Percentiles rank a stretch among this genome's conserved stretches.
Evolutionary conservation across 1,140 invertebrate species (phyloP).

Genomic region (Zaprionus gabonicus): DNA sequence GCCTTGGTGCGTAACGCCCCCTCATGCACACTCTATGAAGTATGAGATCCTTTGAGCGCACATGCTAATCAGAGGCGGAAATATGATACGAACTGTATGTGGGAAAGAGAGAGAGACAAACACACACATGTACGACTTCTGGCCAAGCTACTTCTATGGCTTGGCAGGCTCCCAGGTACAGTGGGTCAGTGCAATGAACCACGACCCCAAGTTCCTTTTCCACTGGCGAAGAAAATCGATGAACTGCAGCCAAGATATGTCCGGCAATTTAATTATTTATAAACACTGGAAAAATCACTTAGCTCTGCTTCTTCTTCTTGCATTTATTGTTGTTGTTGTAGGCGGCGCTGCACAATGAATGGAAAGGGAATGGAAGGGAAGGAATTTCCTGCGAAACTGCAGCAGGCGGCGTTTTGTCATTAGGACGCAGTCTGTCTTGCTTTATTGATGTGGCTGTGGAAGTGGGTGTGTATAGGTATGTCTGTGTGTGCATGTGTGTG

Average conservation of each 20-base stretch:
- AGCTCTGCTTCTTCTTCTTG: constrained; percentile 10
- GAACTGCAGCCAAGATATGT: constrained; percentile 31
- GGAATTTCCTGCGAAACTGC: constrained; percentile 63
- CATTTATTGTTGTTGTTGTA: constrained; percentile 2
- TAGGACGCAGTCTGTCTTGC: constrained; percentile 37
- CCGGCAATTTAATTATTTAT: constrained; percentile 71
- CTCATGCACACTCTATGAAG: background rate
- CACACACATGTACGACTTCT: constrained; percentile 74
- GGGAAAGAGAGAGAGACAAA: constrained; percentile 34
- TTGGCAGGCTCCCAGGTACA: constrained; percentile 21
- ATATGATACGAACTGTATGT: constrained; percentile 56
- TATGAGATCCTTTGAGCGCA: constrained; percentile 62
- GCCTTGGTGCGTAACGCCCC: constrained; percentile 10
- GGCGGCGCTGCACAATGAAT: constrained; percentile 41
- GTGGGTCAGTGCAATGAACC: constrained; percentile 58
- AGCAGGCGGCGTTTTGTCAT: constrained; percentile 59
- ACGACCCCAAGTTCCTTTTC: background rate
- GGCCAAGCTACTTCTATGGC: constrained; percentile 37
- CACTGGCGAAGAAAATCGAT: constrained; percentile 56
- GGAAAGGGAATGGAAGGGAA: constrained; percentile 16
- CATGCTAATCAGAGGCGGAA: constrained; percentile 71
- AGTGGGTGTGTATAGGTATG: constrained; percentile 5
- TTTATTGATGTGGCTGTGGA: constrained; percentile 30
- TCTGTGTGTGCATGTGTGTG: constrained; percentile 17
- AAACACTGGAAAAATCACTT: constrained; percentile 51